phyloP scores from a whole-genome alignment of 2,797 vertebrate species.

The Peromyscus melanophrys region DNA sequence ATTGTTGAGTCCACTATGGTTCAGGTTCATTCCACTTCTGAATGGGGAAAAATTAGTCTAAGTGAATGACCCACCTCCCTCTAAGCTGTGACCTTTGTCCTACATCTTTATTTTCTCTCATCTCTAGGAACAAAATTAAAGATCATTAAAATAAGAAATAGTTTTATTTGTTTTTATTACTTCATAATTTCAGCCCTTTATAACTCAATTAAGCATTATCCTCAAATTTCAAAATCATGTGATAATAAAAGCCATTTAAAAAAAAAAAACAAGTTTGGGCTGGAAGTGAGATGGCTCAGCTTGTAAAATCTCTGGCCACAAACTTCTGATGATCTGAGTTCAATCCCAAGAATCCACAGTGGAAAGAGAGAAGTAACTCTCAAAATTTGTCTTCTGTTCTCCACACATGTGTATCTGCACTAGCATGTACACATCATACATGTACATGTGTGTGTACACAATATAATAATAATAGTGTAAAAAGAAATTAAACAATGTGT shows the following conservation, averaged over 20 bases:
- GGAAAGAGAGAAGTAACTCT: neutral
- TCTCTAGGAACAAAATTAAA: slow-evolving; percentile 84
- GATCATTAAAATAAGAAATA: slow-evolving; percentile 78
- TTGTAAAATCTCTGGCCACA: neutral
- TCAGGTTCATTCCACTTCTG: neutral
- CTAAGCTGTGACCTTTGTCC: neutral
- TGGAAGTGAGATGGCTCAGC: neutral
- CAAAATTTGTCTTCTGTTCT: neutral
- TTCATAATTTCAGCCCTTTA: slow-evolving; percentile 79
- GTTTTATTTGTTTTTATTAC: slow-evolving; percentile 82
- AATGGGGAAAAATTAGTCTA: neutral
- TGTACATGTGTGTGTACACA: neutral
- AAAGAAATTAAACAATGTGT: slow-evolving; percentile 56
- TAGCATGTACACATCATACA: neutral
- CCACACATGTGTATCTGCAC: neutral
- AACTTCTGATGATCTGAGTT: neutral
- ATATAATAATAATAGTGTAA: neutral
- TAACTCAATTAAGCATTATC: slow-evolving; percentile 76
- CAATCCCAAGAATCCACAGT: neutral
- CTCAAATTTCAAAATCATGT: slow-evolving; percentile 80
- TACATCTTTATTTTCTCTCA: slow-evolving; percentile 77
- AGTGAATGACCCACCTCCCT: neutral
- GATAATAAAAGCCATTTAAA: slow-evolving; percentile 77
- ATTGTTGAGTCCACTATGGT: neutral
- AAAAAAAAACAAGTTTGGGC: slow-evolving; percentile 74